phyloP scores from a whole-genome alignment of 2,797 vertebrate genomes.

The Steatocranus sp. region DNA sequence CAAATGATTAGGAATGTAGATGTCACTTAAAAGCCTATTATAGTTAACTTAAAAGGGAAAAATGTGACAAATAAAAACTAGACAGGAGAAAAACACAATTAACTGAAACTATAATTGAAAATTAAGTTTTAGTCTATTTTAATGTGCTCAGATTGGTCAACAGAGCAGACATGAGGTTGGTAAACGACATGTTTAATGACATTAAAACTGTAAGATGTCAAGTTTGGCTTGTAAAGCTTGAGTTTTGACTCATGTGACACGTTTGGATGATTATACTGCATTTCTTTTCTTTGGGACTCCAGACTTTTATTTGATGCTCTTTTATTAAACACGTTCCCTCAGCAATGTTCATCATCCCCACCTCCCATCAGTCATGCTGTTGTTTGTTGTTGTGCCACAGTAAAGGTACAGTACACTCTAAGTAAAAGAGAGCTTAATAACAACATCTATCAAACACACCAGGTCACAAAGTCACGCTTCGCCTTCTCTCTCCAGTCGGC shows the following conservation, averaged over 20 bases:
- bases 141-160: not conserved
- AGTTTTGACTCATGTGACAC: not conserved
- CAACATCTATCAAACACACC: not conserved
- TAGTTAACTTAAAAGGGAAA: not conserved
- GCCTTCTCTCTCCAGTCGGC: slow-evolving; percentile 73
- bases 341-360: not conserved
- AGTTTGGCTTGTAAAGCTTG: not conserved
- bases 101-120: not conserved
- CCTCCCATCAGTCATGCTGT: not conserved
- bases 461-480: not conserved
- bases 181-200: not conserved
- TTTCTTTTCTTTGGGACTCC: not conserved
- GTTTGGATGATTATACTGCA: not conserved
- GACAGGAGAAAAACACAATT: not conserved
- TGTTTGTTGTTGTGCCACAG: not conserved
- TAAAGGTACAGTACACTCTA: slow-evolving; percentile 17
- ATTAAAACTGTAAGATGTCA: not conserved
- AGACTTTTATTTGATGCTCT: not conserved
- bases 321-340: slow-evolving; percentile 10
- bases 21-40: not conserved
- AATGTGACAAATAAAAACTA: not conserved
- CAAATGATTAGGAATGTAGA: not conserved
- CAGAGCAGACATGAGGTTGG: not conserved
- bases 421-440: not conserved
- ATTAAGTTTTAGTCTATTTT: not conserved